Evolutionary conservation across 92 coral and sea anemone species (phyloP), one percentile per base, ranked within the genome.

Genomic region (Virgularia gustaviana): DNA sequence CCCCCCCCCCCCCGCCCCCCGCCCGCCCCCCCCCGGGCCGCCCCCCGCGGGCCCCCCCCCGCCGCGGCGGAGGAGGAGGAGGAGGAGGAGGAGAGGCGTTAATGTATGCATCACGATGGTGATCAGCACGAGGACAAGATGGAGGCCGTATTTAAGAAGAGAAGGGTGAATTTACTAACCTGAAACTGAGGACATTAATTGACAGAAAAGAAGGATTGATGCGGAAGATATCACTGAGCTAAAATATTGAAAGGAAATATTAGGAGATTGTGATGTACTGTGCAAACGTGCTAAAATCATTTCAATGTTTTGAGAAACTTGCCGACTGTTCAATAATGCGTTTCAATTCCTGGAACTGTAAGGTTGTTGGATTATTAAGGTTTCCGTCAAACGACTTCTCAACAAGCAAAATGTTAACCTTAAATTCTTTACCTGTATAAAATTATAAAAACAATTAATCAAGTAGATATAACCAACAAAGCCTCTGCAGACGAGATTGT

Each of bases 361-460:
- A 44, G 41, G 57, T 66, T 18, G 58, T 12, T 11, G 73, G 73
- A 8, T 20, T 66, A 31, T 66, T 66, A 5, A 66, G 16, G 36
- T 22, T 43, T 15, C 57, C 57, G 35, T 66, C 73, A 44, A 66
- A 66, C 13, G 73, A 44, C 37, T 44, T 66, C 42, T 66, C 73
- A 0, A 57, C 30, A 30, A 66, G 33, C 13, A 66, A 25, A 2
- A 66, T 44, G 15, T 37, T 42, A 18, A 44, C 73, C 58, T 66
- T 66, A 57, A 66, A 66, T 66, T 66, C 73, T 66, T 66, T 66
- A 12, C 73, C 73, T 66, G 36, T 5, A 32, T 7, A n/a, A 34
- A 44, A 44, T 22, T 39, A 47, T 13, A 23, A 16, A 18, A 33
- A 36, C 15, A 34, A 36, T 8, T 11, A 35, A 34, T 37, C 71